A percentile compares a stretch with the other conserved stretches of the same genome.
phyloP scores from a whole-genome alignment of 2,797 vertebrate species.

The Coendou prehensilis region DNA sequence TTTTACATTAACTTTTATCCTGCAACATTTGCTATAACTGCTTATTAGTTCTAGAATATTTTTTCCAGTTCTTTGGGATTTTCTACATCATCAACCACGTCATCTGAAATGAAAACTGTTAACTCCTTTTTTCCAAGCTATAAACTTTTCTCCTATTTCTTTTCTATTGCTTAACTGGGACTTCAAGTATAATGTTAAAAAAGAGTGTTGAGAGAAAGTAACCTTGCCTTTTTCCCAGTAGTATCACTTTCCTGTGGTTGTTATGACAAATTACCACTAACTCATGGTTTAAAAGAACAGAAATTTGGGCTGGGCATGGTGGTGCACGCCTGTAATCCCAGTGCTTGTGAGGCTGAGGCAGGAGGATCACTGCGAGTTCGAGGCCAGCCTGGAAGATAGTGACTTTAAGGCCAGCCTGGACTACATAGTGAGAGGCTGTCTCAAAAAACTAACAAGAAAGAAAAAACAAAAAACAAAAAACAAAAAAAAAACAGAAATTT shows the following conservation, averaged over 20 bases:
- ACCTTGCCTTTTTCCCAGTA: neutral
- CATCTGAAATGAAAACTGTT: neutral
- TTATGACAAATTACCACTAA: neutral
- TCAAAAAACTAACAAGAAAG: neutral
- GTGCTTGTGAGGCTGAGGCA: neutral
- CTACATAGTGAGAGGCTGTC: neutral
- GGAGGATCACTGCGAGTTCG: neutral
- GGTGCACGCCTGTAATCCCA: neutral
- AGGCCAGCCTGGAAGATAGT: neutral
- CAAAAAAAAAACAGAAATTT: neutral
- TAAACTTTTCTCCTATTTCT: neutral
- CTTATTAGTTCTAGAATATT: neutral
- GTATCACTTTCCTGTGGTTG: neutral
- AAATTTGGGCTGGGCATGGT: neutral
- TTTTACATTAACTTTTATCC: neutral
- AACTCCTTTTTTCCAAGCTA: neutral
- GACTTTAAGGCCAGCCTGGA: neutral
- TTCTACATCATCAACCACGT: neutral
- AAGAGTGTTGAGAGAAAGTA: neutral
- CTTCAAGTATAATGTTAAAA: neutral
- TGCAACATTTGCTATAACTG: neutral
- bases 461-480: too few relatives aligned
- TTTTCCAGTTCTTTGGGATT: neutral
- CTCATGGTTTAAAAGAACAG: neutral
- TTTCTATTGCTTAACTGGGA: neutral